Base-by-base conservation (phyloP, 1,140 invertebrate species). In the Mycetomoellerius zeteki region DNA sequence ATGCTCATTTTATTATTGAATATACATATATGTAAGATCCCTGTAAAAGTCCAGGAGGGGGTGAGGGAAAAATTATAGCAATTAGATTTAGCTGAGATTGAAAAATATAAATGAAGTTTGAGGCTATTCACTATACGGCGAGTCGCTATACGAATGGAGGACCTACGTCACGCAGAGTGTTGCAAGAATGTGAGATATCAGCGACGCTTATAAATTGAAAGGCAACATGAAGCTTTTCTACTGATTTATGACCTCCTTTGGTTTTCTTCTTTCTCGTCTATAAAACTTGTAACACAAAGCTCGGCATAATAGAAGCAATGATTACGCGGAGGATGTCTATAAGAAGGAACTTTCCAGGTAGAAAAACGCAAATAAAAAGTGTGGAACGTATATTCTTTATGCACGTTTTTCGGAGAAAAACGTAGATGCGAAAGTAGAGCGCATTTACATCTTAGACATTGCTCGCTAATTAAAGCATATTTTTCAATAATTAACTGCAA, bases 401-500 rank as follows among this genome's bases (percentile, higher is more conserved):
- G n/a, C 37, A 10, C 7, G 8, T n/a, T 69, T 69, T 69, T 50
- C 43, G 65, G 12, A 7, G 37, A 8, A 47, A 24, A 69, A 43
- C 2, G 37, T 65, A 3, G 16, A n/a, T 30, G n/a, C 10, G n/a
- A 47, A 69, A 69, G 33, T 67, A 12, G 65, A 47, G 12, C 37
- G 37, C 21, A 6, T 24, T n/a, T 47, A 3, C 37, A 54, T 43
- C 10, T 72, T 54, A n/a, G 4, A 58, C 12, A 60, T 43, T 16
- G 33, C 10, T 21, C 12, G n/a, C 30, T n/a, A 14, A 58, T 56
- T 21, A 37, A 37, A 58, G 30, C 14, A 56, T 6, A 67, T 67
- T 75, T 75, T 58, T n/a, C n/a, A 75, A 58, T 75, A 58, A 75
- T 37, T 75, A 58, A 75, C n/a, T 16, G n/a, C 6, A 21, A 30